Percentiles rank a stretch among this genome's conserved stretches.
These are phyloP conservation scores for Urocynchramus pylzowi DNA, from an alignment of 2,113 vertebrate species.

Conservation along the genomic window DNA sequence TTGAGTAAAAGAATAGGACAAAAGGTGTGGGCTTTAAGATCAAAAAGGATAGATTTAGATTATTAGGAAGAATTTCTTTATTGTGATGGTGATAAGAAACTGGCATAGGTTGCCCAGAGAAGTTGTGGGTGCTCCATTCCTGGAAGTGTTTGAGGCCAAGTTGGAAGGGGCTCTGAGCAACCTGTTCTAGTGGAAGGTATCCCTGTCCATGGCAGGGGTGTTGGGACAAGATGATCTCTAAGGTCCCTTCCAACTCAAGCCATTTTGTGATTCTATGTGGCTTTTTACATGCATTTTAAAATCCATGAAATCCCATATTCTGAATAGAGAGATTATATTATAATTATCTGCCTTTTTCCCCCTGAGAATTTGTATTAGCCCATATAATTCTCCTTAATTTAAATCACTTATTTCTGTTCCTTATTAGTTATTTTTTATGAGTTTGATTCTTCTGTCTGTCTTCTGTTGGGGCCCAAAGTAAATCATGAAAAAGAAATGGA, in stretches of 20 bases:
- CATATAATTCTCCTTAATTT: neutral
- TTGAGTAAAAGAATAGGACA: neutral
- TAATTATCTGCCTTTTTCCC: neutral
- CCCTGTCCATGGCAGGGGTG: rapidly evolving
- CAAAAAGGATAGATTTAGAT: neutral
- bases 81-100: neutral
- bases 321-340: neutral
- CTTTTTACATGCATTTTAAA: neutral
- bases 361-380: neutral
- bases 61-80: neutral
- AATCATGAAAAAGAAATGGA: neutral
- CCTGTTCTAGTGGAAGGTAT: neutral
- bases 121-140: neutral
- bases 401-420: neutral
- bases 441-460: neutral
- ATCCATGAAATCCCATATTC: neutral
- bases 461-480: neutral
- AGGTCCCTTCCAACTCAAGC: neutral
- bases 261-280: neutral
- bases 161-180: neutral
- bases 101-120: neutral
- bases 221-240: neutral
- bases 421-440: neutral
- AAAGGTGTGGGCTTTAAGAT: neutral
- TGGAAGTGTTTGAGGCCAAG: neutral